phyloP scores from a whole-genome alignment of 2,888 invertebrate genomes.

The Carterocephalus palaemon region DNA sequence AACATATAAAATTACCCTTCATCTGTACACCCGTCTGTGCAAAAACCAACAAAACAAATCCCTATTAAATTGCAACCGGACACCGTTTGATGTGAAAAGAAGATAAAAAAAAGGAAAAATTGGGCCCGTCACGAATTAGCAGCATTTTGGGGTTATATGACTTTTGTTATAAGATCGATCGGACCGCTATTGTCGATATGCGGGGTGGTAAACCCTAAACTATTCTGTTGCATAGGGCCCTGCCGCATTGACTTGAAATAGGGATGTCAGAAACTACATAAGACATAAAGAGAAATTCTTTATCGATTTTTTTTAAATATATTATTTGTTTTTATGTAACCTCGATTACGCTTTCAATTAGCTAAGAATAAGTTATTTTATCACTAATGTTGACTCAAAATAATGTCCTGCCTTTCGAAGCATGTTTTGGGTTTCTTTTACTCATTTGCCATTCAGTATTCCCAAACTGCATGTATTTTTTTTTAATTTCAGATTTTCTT shows the following conservation, averaged over 20 bases:
- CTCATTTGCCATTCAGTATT: no score
- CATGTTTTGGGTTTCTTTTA: no score
- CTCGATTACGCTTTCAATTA: no score
- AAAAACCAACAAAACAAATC: conserved; percentile 48
- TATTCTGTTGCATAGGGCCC: conserved; percentile 49
- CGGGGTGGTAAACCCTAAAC: conserved; percentile 55
- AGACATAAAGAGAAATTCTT: no score
- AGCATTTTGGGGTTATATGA: conserved; percentile 54
- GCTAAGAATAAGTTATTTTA: no score
- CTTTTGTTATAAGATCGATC: conserved; percentile 62
- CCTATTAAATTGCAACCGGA: conserved; percentile 69
- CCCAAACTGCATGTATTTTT: no score
- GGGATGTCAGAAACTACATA: conserved; percentile 35
- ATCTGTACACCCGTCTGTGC: conserved; percentile 37
- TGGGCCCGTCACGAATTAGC: conserved; percentile 41
- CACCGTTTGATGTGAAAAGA: conserved; percentile 46
- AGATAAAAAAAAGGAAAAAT: conserved; percentile 36
- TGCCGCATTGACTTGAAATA: conserved; percentile 35
- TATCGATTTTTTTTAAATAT: no score
- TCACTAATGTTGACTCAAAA: no score
- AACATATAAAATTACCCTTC: conserved; percentile 50
- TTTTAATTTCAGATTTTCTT: no score
- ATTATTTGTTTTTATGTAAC: no score
- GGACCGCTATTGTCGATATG: conserved; percentile 44
- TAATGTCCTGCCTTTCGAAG: no score